Evolutionary conservation across 2,797 vertebrate genomes (phyloP), one percentile per base, ranked within the genome.

Genomic region (Premnoplex brunnescens): DNA sequence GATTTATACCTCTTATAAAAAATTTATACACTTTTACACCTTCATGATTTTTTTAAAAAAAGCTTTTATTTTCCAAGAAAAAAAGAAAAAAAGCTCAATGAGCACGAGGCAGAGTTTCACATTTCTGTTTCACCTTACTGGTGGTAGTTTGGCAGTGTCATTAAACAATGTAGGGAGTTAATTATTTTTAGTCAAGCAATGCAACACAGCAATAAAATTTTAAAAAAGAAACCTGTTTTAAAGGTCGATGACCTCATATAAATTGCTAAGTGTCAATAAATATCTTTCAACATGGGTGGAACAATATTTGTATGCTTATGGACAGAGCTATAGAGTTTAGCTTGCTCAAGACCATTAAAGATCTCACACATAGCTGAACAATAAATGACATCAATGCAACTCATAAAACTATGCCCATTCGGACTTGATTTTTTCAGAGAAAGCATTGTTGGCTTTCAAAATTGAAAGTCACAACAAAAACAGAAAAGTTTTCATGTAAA

Each of bases 151-250:
- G 85, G 81, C 63, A 93, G 23, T 66, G 62, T 62, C 46, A 75
- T 91, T 88, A 95, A 97, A 79, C 68, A 79, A 80, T 66, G 66
- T 68, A 88, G 80, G 88, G 95, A 96, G 91, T 95, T 95, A 97
- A 96, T 95, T 84, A 86, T 94, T 97, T 97, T 97, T 96, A 92
- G 88, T 93, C 36, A 77, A 92, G 94, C 77, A 92, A 62, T 89
- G 82, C 73, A 91, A 66, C 81, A 58, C 0, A 4, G 79, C 89
- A 95, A 92, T 96, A 96, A 95, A 95, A 84, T 94, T 95, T 93
- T 93, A 83, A 92, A 94, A 85, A 92, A 85, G 77, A 71, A 64
- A 64, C 24, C 74, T 59, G 49, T 94, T 93, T 94, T 80, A 96
- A 95, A 94, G 79, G 63, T 64, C 6, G 0, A 26, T 62, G 73